Conservation (phyloP, 2,888 invertebrate species). For the Papilio elwesi region DNA sequence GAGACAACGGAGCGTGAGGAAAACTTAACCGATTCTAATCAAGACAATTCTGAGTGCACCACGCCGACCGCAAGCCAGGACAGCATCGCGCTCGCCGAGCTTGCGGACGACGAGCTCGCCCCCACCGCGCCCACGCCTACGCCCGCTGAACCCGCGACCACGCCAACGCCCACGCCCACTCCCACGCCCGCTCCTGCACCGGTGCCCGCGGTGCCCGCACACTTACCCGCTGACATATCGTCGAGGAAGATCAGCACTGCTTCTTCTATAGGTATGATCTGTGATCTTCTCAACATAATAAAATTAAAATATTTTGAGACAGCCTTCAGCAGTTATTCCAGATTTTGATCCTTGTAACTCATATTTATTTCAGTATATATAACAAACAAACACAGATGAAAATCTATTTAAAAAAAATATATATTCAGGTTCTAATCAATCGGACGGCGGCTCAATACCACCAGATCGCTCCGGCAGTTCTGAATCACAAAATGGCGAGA, state of each 20-base stretch:
- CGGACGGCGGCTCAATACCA: slow-evolving; percentile 72
- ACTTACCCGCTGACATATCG: slow-evolving; percentile 29
- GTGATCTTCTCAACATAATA: not conserved
- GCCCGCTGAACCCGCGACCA: slow-evolving; percentile 25
- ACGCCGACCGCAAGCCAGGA: slow-evolving; percentile 80
- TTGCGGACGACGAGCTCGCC: slow-evolving; percentile 60
- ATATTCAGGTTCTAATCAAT: slow-evolving; percentile 74
- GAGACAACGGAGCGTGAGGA: slow-evolving; percentile 81
- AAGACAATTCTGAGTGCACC: slow-evolving; percentile 83
- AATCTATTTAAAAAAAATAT: not conserved
- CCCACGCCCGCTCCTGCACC: slow-evolving; percentile 40
- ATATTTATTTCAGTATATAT: not conserved
- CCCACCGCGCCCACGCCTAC: slow-evolving; percentile 48
- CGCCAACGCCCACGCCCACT: slow-evolving; percentile 37
- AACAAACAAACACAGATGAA: too few relatives aligned
- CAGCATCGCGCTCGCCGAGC: slow-evolving; percentile 72
- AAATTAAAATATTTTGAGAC: not conserved
- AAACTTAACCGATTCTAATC: slow-evolving; percentile 80
- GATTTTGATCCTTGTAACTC: not conserved
- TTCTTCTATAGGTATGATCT: slow-evolving; percentile 68
- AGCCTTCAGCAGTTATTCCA: not conserved
- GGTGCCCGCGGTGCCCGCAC: slow-evolving; percentile 35
- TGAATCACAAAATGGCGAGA: slow-evolving; percentile 70
- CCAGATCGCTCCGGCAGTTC: slow-evolving; percentile 71
- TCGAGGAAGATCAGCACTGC: slow-evolving; percentile 75